These are phyloP conservation scores for Phaedon cochleariae DNA, from an alignment of 2,888 invertebrate genomes.

Conservation along the genomic window DNA sequence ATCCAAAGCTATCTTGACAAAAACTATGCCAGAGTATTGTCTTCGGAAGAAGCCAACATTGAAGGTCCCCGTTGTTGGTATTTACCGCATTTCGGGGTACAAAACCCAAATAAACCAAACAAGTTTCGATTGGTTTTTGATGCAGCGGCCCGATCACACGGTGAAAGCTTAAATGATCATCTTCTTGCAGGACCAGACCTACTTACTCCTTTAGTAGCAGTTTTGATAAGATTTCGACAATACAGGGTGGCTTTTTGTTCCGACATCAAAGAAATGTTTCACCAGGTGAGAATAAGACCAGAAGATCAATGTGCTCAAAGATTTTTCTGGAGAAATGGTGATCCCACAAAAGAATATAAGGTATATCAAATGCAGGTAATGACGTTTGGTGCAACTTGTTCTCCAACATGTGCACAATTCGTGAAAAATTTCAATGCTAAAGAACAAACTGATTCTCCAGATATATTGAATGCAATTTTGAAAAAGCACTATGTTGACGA, in stretches of 20 bases:
- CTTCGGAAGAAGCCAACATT: too few relatives aligned
- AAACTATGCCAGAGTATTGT: too few relatives aligned
- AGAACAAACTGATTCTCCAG: not conserved
- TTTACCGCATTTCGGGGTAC: not conserved
- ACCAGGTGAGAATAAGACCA: not conserved
- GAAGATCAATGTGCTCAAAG: not conserved
- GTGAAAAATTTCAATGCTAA: not conserved
- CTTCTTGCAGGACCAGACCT: not conserved
- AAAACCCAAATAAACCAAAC: not conserved
- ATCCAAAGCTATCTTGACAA: too few relatives aligned
- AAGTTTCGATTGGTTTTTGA: constrained; percentile 1
- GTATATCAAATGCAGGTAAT: not conserved
- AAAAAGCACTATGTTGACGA: not conserved
- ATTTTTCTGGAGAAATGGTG: not conserved
- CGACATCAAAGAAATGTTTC: not conserved
- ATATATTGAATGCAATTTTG: not conserved
- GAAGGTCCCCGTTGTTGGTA: not conserved
- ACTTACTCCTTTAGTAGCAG: not conserved
- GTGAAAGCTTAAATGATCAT: not conserved
- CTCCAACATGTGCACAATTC: not conserved
- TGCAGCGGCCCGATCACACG: not conserved
- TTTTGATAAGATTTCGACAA: not conserved
- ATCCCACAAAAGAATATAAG: not conserved
- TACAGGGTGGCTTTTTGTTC: not conserved
- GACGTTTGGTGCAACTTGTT: not conserved